Base-by-base conservation (phyloP, 2,797 vertebrate species). In the Catamblyrhynchus diadema region DNA sequence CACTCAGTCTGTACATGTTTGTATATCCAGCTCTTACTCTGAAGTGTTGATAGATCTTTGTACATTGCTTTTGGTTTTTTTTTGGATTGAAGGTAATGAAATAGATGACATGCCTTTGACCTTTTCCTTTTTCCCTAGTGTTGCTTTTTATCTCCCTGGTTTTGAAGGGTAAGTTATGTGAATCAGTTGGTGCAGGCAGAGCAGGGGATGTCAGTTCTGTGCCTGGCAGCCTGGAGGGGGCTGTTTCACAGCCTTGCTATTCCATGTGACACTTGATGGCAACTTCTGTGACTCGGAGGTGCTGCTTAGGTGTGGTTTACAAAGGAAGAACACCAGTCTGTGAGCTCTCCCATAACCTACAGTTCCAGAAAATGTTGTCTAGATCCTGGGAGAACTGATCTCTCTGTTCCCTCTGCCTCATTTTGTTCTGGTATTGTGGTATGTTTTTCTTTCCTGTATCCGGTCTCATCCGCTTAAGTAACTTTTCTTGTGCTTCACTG, bases 401-500 rank as follows among this genome's bases (percentile, higher is more conserved):
- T 85, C 83, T 80, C 71, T 22, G 14, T 89, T 92, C 84, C 18
- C 32, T 80, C 33, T 70, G 28, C 48, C 80, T 92, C 61, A 77
- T 86, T 92, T 92, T 80, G 54, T 60, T 35, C 64, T 94, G 56
- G 35, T 81, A 16, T 70, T 81, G 75, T 81, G 69, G 74, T 78
- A 44, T 90, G 25, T 93, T 94, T 84, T 91, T 64, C 66, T 94
- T 93, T 90, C 80, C 62, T 6, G 1, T 86, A 70, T 81, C 72
- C 30, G 8, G 39, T 53, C 37, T 94, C 53, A 71, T 90, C 69
- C 30, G 19, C 50, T 88, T 44, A 69, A 81, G 47, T 88, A 19
- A 66, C 42, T 86, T 67, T 65, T 70, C 64, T 90, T 25, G 59
- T 69, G 14, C 35, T 86, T 79, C 19, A 3, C 35, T 84, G 30